These are phyloP conservation scores for Octonoba sinensis DNA, from an alignment of 2,888 invertebrate species.

Conservation along the genomic window DNA sequence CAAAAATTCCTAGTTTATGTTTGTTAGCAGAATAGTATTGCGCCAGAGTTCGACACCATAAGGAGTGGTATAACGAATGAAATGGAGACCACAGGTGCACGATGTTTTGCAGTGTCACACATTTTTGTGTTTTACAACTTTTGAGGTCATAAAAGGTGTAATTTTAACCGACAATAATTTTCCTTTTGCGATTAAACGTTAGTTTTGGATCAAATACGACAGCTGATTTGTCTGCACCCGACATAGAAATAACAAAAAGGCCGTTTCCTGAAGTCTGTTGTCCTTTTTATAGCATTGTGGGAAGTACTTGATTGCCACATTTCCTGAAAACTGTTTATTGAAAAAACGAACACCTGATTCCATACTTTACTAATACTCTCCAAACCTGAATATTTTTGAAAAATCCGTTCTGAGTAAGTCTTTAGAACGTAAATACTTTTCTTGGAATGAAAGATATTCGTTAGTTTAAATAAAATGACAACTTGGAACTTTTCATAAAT, in stretches of 20 bases:
- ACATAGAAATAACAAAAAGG: conserved; percentile 49
- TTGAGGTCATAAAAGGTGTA: conserved; percentile 24
- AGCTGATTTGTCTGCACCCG: conserved; percentile 8
- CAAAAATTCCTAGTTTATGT: too few relatives aligned
- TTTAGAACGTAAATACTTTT: too few relatives aligned
- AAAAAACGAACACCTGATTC: background rate
- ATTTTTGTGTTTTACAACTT: conserved; percentile 40
- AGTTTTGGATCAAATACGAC: conserved; percentile 30
- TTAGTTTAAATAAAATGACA: too few relatives aligned
- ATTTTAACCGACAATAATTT: conserved; percentile 18
- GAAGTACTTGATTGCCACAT: background rate
- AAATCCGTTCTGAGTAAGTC: too few relatives aligned
- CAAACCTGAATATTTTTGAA: too few relatives aligned
- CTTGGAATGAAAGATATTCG: too few relatives aligned
- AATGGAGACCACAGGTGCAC: conserved; percentile 30
- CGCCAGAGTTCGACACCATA: background rate
- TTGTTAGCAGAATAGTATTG: background rate
- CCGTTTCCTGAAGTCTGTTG: conserved; percentile 35
- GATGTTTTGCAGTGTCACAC: conserved; percentile 23
- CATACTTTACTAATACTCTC: too few relatives aligned
- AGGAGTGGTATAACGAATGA: background rate
- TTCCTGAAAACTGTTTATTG: background rate
- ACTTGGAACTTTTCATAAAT: too few relatives aligned
- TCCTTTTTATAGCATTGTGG: conserved; percentile 24
- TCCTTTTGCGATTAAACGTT: conserved; percentile 29